Base-by-base conservation (phyloP, 1,140 invertebrate genomes). In the Conus ventricosus region DNA sequence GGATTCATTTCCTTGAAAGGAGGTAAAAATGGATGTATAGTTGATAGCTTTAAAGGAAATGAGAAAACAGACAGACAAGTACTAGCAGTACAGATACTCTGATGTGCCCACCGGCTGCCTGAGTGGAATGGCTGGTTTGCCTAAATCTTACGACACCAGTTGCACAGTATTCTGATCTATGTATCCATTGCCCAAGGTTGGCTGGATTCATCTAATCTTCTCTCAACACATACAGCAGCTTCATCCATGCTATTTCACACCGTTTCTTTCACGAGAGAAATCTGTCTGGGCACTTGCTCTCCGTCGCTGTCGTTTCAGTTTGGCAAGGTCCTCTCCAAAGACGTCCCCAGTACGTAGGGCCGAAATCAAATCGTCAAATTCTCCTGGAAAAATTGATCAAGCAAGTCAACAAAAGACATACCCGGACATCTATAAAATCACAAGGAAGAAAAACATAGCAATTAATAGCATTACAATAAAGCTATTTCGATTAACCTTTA, bases 291-390 rank as follows among this genome's bases (percentile, higher is more conserved):
- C 88, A 53, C 71, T 88, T 7, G 27, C 87, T 23, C 89, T 75
- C 10, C 90, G 76, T 60, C 93, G 90, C 25, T 94, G 97, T 67
- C 98, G 95, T 91, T 98, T 98, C 95, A 98, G 98, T 94, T 98
- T 98, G 55, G 98, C 98, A 90, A 99, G 98, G 94, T 99, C 98
- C 94, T 99, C 98, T 0, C 98, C 98, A 94, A 99, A 99, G 0
- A 99, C 98, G 94, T 99, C 99, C 0, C 99, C 99, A 1, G 98
- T 99, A 92, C 98, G 96, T 25, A 99, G 95, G 0, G 99, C 99
- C 5, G 98, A 99, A 92, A 99, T 99, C 57, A 99, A 95, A 95
- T 99, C 98, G 94, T 99, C 99, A 95, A 99, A 99, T 95, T 99
- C 99, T 71, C 95, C 95, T 88, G 90, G 53, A 92, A 92, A 54